Percentiles rank a stretch among this genome's conserved stretches.
Conservation (phyloP, 2,888 invertebrate genomes). For the Sicus ferrugineus region DNA sequence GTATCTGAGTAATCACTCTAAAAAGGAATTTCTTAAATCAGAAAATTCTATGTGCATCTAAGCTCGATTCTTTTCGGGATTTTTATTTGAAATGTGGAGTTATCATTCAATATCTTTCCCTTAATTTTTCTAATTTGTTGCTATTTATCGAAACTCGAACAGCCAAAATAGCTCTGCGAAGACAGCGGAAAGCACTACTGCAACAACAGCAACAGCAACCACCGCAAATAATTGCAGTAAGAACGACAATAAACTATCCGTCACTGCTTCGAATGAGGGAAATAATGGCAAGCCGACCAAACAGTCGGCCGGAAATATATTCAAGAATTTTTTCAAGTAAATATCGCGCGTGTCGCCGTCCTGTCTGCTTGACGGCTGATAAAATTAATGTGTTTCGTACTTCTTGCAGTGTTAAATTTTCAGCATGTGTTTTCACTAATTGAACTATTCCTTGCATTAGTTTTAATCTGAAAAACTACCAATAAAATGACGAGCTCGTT, state of each 20-base stretch:
- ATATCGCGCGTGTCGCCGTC: slow-evolving; percentile 51
- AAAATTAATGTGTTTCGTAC: background rate
- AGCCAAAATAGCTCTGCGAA: background rate
- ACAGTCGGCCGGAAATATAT: slow-evolving; percentile 87
- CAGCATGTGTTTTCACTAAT: slow-evolving; percentile 24
- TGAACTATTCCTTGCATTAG: background rate
- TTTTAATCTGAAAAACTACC: background rate
- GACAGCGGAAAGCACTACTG: slow-evolving; percentile 34
- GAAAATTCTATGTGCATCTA: no score
- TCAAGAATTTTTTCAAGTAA: slow-evolving; percentile 98
- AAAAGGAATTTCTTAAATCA: no score
- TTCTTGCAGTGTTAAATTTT: background rate
- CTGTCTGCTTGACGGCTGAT: background rate
- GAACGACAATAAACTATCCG: slow-evolving; percentile 43
- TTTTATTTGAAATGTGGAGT: no score
- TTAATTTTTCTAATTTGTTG: background rate
- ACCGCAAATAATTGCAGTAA: slow-evolving; percentile 42
- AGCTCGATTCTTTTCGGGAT: no score
- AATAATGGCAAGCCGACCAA: slow-evolving; percentile 67
- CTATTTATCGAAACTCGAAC: background rate
- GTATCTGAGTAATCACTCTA: no score
- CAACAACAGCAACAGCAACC: slow-evolving; percentile 37
- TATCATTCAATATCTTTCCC: no score
- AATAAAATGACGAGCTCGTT: no score
- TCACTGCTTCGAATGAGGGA: slow-evolving; percentile 44